These are phyloP conservation scores for Paedocypris sp. DNA, from an alignment of 2,113 vertebrate species.

Conservation along the genomic window DNA sequence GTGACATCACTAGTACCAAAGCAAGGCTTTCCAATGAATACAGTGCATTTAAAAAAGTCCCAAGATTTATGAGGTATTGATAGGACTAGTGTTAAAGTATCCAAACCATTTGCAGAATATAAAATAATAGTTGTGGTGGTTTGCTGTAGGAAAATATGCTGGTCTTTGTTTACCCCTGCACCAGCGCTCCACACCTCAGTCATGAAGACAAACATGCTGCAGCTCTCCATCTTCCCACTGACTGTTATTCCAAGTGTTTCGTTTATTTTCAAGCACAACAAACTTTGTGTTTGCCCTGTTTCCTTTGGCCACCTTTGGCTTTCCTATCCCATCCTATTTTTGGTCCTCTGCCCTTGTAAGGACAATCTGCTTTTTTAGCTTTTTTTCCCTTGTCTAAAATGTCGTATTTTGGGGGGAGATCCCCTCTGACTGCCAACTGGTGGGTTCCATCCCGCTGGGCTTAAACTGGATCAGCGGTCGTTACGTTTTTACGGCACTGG, in stretches of 20 bases:
- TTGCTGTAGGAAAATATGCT: conserved; percentile 41
- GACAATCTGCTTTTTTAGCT: conserved; percentile 36
- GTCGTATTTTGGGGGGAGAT: neutral
- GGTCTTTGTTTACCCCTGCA: conserved; percentile 1
- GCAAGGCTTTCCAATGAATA: no score
- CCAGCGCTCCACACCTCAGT: conserved; percentile 40
- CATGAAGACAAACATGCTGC: conserved; percentile 43
- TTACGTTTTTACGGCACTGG: neutral
- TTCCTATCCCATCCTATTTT: conserved; percentile 41
- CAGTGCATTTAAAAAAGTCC: no score
- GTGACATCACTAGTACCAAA: no score
- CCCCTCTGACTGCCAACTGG: conserved; percentile 1
- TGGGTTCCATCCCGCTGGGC: conserved; percentile 2
- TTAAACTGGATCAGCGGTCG: conserved; percentile 11
- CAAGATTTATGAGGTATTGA: conserved; percentile 31
- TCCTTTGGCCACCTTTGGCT: conserved; percentile 51
- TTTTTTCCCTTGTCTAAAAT: conserved; percentile 15
- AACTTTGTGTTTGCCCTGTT: conserved; percentile 57
- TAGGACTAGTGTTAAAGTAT: conserved; percentile 31
- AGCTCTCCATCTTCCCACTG: conserved; percentile 42
- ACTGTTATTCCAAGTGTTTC: conserved; percentile 58
- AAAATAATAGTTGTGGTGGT: conserved; percentile 42
- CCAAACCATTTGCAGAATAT: conserved; percentile 28
- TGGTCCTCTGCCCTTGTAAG: conserved; percentile 47
- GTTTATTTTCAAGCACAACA: conserved; percentile 65